Conservation (phyloP, 1,140 invertebrate genomes). For the Sitophilus oryzae region DNA sequence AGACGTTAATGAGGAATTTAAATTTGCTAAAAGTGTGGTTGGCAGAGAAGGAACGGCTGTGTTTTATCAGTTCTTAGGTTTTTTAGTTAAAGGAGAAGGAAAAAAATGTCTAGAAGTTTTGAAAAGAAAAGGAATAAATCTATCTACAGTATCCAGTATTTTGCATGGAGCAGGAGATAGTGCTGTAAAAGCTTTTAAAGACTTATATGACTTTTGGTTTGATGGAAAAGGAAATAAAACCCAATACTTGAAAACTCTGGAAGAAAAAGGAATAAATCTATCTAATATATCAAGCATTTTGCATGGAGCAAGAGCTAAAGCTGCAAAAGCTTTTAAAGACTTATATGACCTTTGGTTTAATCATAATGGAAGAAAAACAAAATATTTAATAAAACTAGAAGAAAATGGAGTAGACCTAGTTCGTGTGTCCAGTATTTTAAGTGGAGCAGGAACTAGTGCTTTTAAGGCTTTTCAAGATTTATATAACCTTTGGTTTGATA, state of each 20-base stretch:
- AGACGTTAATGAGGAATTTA: no score
- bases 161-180: neutral
- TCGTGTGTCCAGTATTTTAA: conserved; percentile 30
- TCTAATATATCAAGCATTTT: conserved; percentile 7
- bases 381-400: neutral
- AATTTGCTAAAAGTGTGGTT: no score
- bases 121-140: conserved; percentile 1
- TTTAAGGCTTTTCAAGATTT: conserved; percentile 30
- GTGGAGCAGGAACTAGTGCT: conserved; percentile 31
- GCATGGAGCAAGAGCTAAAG: neutral
- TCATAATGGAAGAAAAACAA: neutral
- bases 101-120: no score
- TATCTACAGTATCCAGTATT: neutral
- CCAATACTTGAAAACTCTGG: conserved; percentile 5
- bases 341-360: conserved; percentile 5
- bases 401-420: neutral
- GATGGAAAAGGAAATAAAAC: conserved; percentile 1
- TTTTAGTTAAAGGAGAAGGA: no score
- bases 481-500: conserved; percentile 30
- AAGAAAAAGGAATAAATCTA: conserved; percentile 6
- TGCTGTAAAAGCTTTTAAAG: conserved; percentile 1
- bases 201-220: neutral
- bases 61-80: no score
- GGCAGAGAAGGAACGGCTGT: no score
- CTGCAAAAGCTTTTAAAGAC: neutral